phyloP scores from a whole-genome alignment of 1,140 invertebrate genomes.

The Chironomus striatipennis region DNA sequence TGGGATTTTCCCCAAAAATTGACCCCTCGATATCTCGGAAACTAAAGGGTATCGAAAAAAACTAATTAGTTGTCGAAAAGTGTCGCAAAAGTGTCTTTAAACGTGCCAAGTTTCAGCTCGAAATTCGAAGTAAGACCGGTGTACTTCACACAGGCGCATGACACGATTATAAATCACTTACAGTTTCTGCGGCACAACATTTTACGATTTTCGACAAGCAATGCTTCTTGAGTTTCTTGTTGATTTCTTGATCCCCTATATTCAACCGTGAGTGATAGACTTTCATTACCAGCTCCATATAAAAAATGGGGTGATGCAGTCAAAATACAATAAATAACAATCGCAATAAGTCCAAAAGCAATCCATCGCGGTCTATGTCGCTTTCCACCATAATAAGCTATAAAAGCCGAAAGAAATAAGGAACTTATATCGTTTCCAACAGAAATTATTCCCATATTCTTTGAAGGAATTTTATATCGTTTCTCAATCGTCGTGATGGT shows the following conservation, averaged over 20 bases:
- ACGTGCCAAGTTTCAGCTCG: no score
- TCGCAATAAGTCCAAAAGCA: constrained; percentile 53
- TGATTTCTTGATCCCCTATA: constrained; percentile 38
- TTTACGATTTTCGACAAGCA: constrained; percentile 33
- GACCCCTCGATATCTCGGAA: no score
- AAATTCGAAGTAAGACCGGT: no score
- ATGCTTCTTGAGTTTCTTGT: constrained; percentile 37
- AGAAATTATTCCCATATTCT: constrained; percentile 56
- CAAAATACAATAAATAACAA: constrained; percentile 53
- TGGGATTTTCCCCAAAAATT: no score
- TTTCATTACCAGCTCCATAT: constrained; percentile 54
- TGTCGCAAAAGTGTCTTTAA: no score
- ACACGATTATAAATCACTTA: constrained; percentile 6
- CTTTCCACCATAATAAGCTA: constrained; percentile 56
- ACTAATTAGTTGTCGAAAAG: no score
- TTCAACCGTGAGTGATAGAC: constrained; percentile 50
- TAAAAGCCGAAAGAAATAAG: constrained; percentile 48
- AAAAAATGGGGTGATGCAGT: constrained; percentile 57
- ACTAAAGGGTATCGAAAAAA: no score
- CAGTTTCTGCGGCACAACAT: constrained; percentile 30
- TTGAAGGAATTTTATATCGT: constrained; percentile 60
- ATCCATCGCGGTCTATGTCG: constrained; percentile 61
- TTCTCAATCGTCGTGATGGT: constrained; percentile 66
- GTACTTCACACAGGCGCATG: no score
- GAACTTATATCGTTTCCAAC: constrained; percentile 58